phyloP scores from a whole-genome alignment of 2,888 invertebrate species.

The Salticus scenicus region DNA sequence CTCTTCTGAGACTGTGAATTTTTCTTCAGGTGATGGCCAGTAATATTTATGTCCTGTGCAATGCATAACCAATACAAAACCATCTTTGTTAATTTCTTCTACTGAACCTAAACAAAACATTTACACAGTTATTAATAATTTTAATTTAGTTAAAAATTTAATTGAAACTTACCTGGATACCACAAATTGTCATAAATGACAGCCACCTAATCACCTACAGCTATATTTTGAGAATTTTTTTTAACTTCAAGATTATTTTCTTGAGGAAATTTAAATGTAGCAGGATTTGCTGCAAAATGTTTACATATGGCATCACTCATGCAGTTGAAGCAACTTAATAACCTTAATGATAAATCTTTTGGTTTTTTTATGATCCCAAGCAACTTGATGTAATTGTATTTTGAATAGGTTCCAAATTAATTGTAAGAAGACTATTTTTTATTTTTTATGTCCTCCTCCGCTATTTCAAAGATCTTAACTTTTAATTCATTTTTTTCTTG shows the following conservation, averaged over 20 bases:
- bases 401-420: not conserved
- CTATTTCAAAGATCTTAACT: not conserved
- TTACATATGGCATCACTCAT: not conserved
- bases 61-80: conserved; percentile 8
- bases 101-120: not conserved
- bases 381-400: not conserved
- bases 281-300: not conserved
- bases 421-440: not conserved
- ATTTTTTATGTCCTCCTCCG: not conserved
- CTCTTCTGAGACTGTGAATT: not conserved
- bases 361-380: conserved; percentile 3
- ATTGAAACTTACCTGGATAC: too few species aligned
- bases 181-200: too few species aligned
- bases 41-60: not conserved
- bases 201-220: too few species aligned
- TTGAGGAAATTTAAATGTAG: not conserved
- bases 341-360: not conserved
- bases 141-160: too few species aligned
- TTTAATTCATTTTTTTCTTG: not conserved
- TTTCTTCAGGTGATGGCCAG: not conserved
- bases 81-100: conserved; percentile 7
- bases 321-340: conserved; percentile 2
- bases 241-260: too few species aligned
- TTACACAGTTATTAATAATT: too few species aligned
- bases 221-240: too few species aligned